Evolutionary conservation across 2,888 invertebrate species (phyloP), one percentile per base, ranked within the genome.

Genomic region (Drosophila paranaensis): DNA sequence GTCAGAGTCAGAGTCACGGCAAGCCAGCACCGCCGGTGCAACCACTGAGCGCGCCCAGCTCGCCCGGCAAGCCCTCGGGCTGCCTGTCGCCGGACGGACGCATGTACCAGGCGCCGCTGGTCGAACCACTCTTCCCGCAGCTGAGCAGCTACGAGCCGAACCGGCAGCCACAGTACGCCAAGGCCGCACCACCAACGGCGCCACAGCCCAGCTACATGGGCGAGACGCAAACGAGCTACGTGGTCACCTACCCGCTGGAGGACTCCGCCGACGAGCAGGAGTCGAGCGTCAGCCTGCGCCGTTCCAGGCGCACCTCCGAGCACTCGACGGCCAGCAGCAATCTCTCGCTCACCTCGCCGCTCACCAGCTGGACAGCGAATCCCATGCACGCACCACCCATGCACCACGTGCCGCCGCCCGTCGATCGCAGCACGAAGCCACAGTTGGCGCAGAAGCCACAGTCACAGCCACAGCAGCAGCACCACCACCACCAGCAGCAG

Each of bases 61-160:
- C 90, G 2, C 89, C 91, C 0, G 83, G 80, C 14, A 83, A 82
- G 2, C 70, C 76, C 0, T 14, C 76, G 0, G 74, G 67, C 10
- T 91, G 92, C 27, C 72, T 92, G 6, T 91, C 92, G 0, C 92
- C 92, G 0, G 92, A 93, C 48, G 92, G 92, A 0, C 84, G 91
- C 1, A 66, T 84, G 6, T 92, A 92, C 68, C 92, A 92, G 54
- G 92, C 92, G 0, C 92, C 92, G 0, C 40, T 90, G 43, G 92
- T 92, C 8, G 91, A 92, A 14, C 92, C 92, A 0, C 76, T 92
- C 2, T 92, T 92, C 42, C 92, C 92, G 5, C 86, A 91, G 60
- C 60, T 91, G 0, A 90, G 74, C 16, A 90, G 80, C 46, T 91
- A 85, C 48, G 91, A 91, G 60, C 27, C 88, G 2, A 88, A 91